phyloP scores from a whole-genome alignment of 2,888 invertebrate genomes.

The Dilophus febrilis region DNA sequence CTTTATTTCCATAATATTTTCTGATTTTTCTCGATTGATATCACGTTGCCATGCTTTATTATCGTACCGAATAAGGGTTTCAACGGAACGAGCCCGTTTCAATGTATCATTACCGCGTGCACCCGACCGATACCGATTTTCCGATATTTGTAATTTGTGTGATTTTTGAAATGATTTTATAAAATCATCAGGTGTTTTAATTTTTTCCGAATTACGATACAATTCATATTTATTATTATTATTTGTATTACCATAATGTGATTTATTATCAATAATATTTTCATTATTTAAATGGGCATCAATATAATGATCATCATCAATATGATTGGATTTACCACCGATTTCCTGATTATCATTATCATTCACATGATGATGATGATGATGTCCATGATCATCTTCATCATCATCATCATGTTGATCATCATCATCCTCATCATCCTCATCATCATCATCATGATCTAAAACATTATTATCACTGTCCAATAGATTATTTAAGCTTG shows the following conservation, averaged over 20 bases:
- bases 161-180: constrained; percentile 10
- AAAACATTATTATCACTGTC: constrained; percentile 42
- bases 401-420: constrained; percentile 18
- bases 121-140: constrained; percentile 34
- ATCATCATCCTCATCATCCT: constrained; percentile 15
- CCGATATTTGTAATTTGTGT: constrained; percentile 4
- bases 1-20: neutral
- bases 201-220: constrained; percentile 1
- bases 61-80: constrained; percentile 57
- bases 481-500: constrained; percentile 68
- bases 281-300: neutral
- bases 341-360: neutral
- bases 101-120: constrained; percentile 45
- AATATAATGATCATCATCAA: neutral
- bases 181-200: constrained; percentile 7
- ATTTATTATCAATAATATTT: constrained; percentile 1
- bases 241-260: constrained; percentile 3
- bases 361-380: constrained; percentile 1
- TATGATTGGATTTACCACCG: neutral
- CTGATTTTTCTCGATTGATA: constrained; percentile 5
- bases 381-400: constrained; percentile 13
- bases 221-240: constrained; percentile 3
- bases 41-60: constrained; percentile 23
- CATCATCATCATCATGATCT: constrained; percentile 22
- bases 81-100: constrained; percentile 74